Evolutionary conservation across 2,888 invertebrate genomes (phyloP), one percentile per base, ranked within the genome.

Genomic region (Nomada flava): DNA sequence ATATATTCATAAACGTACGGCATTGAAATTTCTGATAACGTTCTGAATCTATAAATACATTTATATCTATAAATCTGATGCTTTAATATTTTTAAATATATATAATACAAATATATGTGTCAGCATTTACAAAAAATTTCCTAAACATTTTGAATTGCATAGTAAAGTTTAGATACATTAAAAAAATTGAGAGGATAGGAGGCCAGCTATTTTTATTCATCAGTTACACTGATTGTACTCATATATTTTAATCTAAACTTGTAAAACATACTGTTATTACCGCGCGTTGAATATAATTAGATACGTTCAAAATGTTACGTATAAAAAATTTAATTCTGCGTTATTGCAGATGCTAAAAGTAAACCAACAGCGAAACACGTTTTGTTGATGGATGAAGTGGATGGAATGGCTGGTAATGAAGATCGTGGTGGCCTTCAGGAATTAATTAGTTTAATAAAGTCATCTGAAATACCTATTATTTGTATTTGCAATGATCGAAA

Each of bases 311-410:
- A 26, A 26, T 59, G 59, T 4, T 18, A 59, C 29, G 11, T 50
- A 47, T 18, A n/a, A 1, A 42, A 20, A 44, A 63, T 59, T 52
- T 26, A 60, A 23, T 47, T 29, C 9, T 18, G 44, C 18, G 53
- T 52, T 67, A 20, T 78, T 78, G 23, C n/a, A 88, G 88, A 76
- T 47, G 20, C 23, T 11, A 82, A 77, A 23, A 69, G 62, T 20
- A 92, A 91, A 72, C 83, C 90, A 42, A 83, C 90, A 7, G 80
- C 60, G 87, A 98, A 98, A 90, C 98, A 98, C 91, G 98, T 98
- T 18, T 94, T 99, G 10, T 95, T 99, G n/a, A 99, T 99, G 99
- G 99, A 99, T 92, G 99, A 99, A 95, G 99, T 99, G 0, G 99
- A 99, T 92, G 99, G 99, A 11, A 99, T 99, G 99, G 98, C 99